These are phyloP conservation scores for Adelosebastes latens DNA, from an alignment of 2,797 vertebrate species.

Conservation along the genomic window DNA sequence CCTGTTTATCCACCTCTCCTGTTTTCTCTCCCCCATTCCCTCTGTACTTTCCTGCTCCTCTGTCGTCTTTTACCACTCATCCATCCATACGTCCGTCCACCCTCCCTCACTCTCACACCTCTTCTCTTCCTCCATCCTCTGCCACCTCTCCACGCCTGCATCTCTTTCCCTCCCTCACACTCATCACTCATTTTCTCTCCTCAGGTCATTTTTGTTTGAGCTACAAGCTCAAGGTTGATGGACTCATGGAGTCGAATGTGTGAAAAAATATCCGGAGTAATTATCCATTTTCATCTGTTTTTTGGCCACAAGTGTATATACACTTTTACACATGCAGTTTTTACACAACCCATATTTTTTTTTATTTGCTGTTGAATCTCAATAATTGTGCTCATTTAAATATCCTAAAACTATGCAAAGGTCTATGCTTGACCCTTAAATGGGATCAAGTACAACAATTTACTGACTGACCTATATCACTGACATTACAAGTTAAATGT, in stretches of 20 bases:
- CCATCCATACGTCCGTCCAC: constrained; percentile 39
- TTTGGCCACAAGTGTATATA: not conserved
- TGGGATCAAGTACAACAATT: no score
- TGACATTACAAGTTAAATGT: not conserved
- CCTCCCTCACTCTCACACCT: constrained; percentile 63
- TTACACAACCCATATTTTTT: not conserved
- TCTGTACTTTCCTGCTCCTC: constrained; percentile 43
- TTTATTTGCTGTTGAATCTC: not conserved
- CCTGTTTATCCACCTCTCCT: constrained; percentile 53
- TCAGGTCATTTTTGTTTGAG: constrained; percentile 48
- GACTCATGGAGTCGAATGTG: not conserved
- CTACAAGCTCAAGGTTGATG: constrained; percentile 24
- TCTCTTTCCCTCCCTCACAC: constrained; percentile 50
- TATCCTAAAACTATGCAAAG: not conserved
- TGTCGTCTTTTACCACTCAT: constrained; percentile 53
- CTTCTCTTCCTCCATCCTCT: constrained; percentile 59
- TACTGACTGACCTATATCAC: no score
- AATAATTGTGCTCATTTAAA: not conserved
- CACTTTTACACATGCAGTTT: not conserved
- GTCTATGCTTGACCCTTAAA: no score
- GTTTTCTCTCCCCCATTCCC: constrained; percentile 49
- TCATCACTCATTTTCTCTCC: constrained; percentile 37
- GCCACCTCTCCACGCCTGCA: constrained; percentile 54
- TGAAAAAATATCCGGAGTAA: not conserved
- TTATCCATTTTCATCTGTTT: not conserved